Conservation (phyloP, 64 coral and sea anemone species). For the Acropora tenuis region DNA sequence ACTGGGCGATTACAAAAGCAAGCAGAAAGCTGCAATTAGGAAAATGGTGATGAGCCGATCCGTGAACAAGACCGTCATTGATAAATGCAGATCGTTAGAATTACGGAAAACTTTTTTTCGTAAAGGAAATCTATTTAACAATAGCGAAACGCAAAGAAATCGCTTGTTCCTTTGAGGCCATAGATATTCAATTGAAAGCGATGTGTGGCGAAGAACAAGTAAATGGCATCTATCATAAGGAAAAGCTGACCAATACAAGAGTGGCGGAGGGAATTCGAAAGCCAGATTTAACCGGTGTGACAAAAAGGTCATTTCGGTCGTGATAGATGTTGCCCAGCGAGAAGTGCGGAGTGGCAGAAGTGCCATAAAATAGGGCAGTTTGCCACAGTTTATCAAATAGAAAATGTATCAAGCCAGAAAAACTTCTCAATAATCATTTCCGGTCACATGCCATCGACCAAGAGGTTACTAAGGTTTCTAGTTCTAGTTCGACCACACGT, state of each 20-base stretch:
- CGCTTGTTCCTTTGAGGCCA: neutral
- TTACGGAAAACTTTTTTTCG: neutral
- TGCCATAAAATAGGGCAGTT: neutral
- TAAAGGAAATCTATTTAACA: neutral
- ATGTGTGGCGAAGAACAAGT: neutral
- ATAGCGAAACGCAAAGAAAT: neutral
- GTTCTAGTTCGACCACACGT: too few relatives aligned
- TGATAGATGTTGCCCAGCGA: neutral
- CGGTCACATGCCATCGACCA: too few relatives aligned
- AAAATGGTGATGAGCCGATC: neutral
- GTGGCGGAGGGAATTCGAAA: neutral
- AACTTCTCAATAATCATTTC: neutral
- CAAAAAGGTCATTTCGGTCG: neutral
- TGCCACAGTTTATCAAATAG: neutral
- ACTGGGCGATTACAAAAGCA: neutral
- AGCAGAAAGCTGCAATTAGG: neutral
- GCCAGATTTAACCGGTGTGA: neutral
- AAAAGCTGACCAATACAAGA: neutral
- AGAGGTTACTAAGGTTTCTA: too few relatives aligned
- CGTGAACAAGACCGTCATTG: too few relatives aligned
- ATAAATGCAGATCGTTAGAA: neutral
- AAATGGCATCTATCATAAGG: neutral
- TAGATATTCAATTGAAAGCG: neutral
- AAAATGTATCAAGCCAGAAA: neutral
- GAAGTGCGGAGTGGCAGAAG: neutral